A percentile compares a stretch with the other conserved stretches of the same genome.
Evolutionary conservation across 37 sponge, comb jelly and placozoan species (phyloP).

Genomic region (Ianthella basta): DNA sequence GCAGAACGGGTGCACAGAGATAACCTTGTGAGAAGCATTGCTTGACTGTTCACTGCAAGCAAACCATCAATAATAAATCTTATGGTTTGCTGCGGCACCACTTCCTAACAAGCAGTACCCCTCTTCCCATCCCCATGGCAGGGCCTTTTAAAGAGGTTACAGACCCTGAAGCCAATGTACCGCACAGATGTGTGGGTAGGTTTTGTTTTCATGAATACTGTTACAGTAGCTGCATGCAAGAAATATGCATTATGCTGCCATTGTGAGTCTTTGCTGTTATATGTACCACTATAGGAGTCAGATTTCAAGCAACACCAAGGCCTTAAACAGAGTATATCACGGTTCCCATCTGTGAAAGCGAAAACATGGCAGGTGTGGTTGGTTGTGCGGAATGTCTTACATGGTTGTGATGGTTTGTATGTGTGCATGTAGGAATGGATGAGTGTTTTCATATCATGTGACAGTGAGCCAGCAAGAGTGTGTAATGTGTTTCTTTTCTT

Average conservation of each 20-base stretch:
- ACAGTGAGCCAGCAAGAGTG: too few species aligned
- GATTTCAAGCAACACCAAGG: conserved; percentile 51
- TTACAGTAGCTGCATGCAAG: too few species aligned
- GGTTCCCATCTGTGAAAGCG: conserved; percentile 48
- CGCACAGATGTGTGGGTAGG: conserved; percentile 47
- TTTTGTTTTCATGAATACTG: background rate
- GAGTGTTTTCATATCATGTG: too few species aligned
- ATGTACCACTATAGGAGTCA: conserved; percentile 35
- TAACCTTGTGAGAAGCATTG: conserved; percentile 46
- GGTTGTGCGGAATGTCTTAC: background rate
- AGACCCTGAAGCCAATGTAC: conserved; percentile 64
- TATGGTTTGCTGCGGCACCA: too few species aligned
- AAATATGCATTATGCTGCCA: too few species aligned
- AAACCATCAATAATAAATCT: too few species aligned
- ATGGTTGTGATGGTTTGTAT: background rate
- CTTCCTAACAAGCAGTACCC: background rate
- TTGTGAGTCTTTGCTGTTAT: background rate
- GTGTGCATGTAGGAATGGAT: conserved; percentile 24
- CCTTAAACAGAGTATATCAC: conserved; percentile 19
- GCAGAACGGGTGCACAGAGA: conserved; percentile 38
- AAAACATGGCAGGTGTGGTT: conserved; percentile 11
- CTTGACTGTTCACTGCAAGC: background rate
- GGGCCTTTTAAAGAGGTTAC: conserved; percentile 54
- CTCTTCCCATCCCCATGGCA: background rate
- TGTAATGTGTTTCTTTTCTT: too few species aligned